A percentile compares a stretch with the other conserved stretches of the same genome.
These are phyloP conservation scores for Montipora sp. DNA, from an alignment of 64 coral and sea anemone genomes.

Conservation along the genomic window DNA sequence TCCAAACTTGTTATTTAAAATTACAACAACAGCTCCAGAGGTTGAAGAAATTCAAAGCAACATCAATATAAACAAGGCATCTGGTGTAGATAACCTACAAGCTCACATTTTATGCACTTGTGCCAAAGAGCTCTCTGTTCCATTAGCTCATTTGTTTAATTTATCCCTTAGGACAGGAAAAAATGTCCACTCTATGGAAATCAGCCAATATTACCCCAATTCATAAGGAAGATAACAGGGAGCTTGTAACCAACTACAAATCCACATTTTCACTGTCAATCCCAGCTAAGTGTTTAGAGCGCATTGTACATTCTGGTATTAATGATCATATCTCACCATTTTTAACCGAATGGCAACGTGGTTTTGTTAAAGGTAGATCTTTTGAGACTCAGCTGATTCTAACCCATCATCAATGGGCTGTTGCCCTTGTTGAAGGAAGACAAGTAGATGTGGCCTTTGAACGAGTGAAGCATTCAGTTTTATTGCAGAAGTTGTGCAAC, in stretches of 20 bases:
- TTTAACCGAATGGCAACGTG: too few species aligned
- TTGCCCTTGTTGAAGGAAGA: too few species aligned
- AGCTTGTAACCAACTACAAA: background rate
- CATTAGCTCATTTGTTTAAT: background rate
- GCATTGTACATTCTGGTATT: too few species aligned
- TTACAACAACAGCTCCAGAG: constrained; percentile 22
- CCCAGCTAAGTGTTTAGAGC: too few species aligned
- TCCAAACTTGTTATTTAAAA: constrained; percentile 33
- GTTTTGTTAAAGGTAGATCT: too few species aligned
- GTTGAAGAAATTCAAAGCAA: constrained; percentile 31
- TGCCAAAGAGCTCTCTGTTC: background rate
- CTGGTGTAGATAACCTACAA: background rate
- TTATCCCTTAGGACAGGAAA: background rate
- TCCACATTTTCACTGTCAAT: too few species aligned
- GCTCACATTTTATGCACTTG: background rate
- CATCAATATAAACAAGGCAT: background rate
- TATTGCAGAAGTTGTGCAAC: too few species aligned
- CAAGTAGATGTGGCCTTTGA: too few species aligned
- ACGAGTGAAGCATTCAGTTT: too few species aligned
- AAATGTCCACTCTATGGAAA: background rate
- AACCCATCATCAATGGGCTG: too few species aligned
- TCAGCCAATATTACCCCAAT: constrained; percentile 3
- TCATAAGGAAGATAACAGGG: background rate
- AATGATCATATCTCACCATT: too few species aligned
- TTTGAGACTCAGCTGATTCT: too few species aligned